Evolutionary conservation across 92 coral and sea anemone species (phyloP).

Genomic region (Epizoanthus fatuus): DNA sequence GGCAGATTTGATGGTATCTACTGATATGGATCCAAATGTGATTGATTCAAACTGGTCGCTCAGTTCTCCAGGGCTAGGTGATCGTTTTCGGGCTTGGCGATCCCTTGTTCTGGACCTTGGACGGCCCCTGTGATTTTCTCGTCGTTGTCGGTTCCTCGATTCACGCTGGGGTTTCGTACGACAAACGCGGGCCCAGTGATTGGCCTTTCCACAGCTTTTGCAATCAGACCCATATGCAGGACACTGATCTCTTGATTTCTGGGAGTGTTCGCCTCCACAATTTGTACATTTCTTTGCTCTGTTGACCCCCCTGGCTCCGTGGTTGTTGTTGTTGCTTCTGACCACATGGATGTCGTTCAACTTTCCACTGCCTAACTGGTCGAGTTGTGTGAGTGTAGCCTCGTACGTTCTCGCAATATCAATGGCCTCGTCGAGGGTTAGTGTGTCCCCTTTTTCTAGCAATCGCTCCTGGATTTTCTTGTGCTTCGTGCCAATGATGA

Average conservation of each 20-base stretch:
- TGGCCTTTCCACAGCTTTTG: constrained; percentile 45
- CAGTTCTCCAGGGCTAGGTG: constrained; percentile 29
- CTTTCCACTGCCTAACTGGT: constrained; percentile 33
- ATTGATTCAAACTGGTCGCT: constrained; percentile 59
- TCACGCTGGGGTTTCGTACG: constrained; percentile 36
- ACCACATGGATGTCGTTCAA: constrained; percentile 24
- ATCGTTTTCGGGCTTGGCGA: constrained; percentile 13
- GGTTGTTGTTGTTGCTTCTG: constrained; percentile 6
- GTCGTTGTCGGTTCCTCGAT: constrained; percentile 16
- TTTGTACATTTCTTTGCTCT: constrained; percentile 58
- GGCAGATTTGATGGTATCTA: constrained; percentile 18
- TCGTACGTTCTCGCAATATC: constrained; percentile 69
- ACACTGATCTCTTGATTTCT: constrained; percentile 48
- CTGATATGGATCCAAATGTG: constrained; percentile 58
- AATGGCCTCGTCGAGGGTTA: constrained; percentile 68
- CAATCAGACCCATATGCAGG: constrained; percentile 75
- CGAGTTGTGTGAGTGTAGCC: constrained; percentile 63
- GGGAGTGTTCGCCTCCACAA: constrained; percentile 53
- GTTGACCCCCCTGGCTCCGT: constrained; percentile 44
- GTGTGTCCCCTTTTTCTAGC: constrained; percentile 55
- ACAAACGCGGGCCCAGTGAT: constrained; percentile 68
- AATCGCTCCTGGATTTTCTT: constrained; percentile 67
- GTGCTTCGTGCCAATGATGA: constrained; percentile 69
- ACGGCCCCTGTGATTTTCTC: constrained; percentile 37
- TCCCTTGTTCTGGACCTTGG: constrained; percentile 37